Evolutionary conservation across 2,888 invertebrate species (phyloP).

Genomic region (Leptopterna dolabrata): DNA sequence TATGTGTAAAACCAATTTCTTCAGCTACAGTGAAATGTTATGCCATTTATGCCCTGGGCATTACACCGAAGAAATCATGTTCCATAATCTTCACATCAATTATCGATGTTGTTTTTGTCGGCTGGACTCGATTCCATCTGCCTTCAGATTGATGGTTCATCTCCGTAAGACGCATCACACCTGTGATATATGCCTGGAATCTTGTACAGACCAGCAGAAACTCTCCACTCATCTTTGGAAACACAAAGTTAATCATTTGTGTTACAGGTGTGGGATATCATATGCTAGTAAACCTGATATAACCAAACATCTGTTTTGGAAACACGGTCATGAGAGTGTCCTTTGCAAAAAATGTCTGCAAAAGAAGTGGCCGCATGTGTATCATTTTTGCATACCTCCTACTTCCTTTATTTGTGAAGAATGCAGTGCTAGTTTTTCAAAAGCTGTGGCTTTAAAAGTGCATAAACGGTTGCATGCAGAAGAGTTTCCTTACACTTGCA

Average conservation of each 20-base stretch:
- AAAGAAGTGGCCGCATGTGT: constrained; percentile 92
- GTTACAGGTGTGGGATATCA: constrained; percentile 88
- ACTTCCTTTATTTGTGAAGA: constrained; percentile 82
- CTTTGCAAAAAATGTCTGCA: constrained; percentile 86
- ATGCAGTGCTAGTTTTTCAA: constrained; percentile 80
- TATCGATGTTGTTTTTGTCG: constrained; percentile 88
- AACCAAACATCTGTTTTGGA: constrained; percentile 91
- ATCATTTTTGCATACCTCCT: constrained; percentile 90
- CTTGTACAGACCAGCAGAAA: constrained; percentile 81
- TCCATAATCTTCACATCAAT: constrained; percentile 75
- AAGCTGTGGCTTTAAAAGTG: constrained; percentile 83
- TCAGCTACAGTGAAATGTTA: constrained; percentile 86
- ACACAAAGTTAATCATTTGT: constrained; percentile 87
- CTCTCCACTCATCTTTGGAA: constrained; percentile 91
- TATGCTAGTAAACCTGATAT: constrained; percentile 90
- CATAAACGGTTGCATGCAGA: constrained; percentile 83
- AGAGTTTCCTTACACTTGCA: constrained; percentile 79
- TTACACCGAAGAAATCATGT: constrained; percentile 71
- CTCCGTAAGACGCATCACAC: constrained; percentile 84
- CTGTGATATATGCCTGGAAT: constrained; percentile 88
- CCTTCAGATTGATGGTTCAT: constrained; percentile 90
- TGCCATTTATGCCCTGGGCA: constrained; percentile 89
- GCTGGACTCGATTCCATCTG: constrained; percentile 81
- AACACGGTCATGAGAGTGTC: constrained; percentile 90
- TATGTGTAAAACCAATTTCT: constrained; percentile 89